Evolutionary conservation across 2,797 vertebrate species (phyloP), one percentile per base, ranked within the genome.

Genomic region (Falco novaeseelandiae): DNA sequence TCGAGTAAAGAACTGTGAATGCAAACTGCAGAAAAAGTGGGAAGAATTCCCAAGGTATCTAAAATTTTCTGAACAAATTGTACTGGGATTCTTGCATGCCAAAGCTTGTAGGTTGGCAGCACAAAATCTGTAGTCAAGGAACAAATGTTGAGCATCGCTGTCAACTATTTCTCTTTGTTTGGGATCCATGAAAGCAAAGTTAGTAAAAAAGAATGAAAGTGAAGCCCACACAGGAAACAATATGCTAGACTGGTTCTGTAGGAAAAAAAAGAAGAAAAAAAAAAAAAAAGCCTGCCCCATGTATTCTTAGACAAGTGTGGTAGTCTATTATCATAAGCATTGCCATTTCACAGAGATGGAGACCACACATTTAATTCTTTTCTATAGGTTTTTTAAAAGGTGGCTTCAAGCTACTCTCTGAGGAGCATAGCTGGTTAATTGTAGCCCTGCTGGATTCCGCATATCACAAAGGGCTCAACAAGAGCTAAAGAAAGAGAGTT

Each of bases 401-500:
- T 96, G 92, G 93, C 87, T 97, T 96, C 92, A 94, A 90, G 81
- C 78, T 89, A 92, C 92, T 94, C 94, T 90, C 88, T 83, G 92
- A 93, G 89, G 95, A 97, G 83, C 3, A 8, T 79, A 85, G 81
- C 82, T 95, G 95, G 94, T 97, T 97, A 97, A 97, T 96, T 97
- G 96, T 93, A 88, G 95, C 92, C 95, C 90, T 93, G 96, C 66
- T 97, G 95, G 95, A 96, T 95, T 94, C 82, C 59, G 77, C 92
- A 58, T 95, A 89, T 70, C 95, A 96, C 96, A 97, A 97, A 96
- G 83, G 90, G 86, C 89, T 95, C 95, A 88, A 94, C 55, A 93
- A 97, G 94, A 97, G 91, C 96, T 95, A 97, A 97, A 97, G 94
- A 92, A 97, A 96, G 94, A 85, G 94, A 94, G 91, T 94, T 97